Evolutionary conservation across 2,113 vertebrate genomes (phyloP).

Genomic region (Nettapus auritus): DNA sequence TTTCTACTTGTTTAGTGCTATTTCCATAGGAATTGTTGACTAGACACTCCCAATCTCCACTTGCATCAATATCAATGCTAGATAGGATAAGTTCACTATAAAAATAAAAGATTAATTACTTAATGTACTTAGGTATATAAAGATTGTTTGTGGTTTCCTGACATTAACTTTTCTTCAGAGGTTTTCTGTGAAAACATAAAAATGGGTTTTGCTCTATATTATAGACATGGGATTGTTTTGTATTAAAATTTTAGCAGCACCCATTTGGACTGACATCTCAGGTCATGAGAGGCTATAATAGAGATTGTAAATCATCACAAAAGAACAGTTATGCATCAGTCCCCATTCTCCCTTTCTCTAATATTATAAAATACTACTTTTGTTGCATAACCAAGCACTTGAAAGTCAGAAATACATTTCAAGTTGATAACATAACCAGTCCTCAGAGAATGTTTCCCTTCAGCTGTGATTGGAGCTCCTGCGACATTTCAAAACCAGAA

Average conservation of each 20-base stretch:
- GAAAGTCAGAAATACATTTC: not conserved
- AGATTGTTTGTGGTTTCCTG: not conserved
- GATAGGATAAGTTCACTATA: slow-evolving; percentile 88
- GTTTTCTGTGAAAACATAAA: not conserved
- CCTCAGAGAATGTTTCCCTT: not conserved
- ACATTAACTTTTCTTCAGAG: not conserved
- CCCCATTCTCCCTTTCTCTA: not conserved
- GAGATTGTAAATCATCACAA: not conserved
- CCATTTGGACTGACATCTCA: not conserved
- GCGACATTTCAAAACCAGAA: not conserved
- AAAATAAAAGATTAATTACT: slow-evolving; percentile 10
- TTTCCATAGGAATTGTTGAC: slow-evolving; percentile 90
- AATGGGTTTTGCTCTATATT: not conserved
- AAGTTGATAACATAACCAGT: not conserved
- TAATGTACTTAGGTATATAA: not conserved
- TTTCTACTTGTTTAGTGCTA: slow-evolving; percentile 85
- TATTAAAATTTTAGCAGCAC: not conserved
- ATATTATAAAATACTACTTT: not conserved
- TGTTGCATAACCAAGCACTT: not conserved
- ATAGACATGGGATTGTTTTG: not conserved
- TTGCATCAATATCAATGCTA: slow-evolving; percentile 83
- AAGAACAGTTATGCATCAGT: not conserved
- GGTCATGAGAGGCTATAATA: not conserved
- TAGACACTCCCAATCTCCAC: slow-evolving; percentile 89
- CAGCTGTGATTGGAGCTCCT: not conserved